A percentile compares a stretch with the other conserved stretches of the same genome.
These are phyloP conservation scores for Scaptomyza polygonia DNA, from an alignment of 2,888 invertebrate species.

Conservation along the genomic window DNA sequence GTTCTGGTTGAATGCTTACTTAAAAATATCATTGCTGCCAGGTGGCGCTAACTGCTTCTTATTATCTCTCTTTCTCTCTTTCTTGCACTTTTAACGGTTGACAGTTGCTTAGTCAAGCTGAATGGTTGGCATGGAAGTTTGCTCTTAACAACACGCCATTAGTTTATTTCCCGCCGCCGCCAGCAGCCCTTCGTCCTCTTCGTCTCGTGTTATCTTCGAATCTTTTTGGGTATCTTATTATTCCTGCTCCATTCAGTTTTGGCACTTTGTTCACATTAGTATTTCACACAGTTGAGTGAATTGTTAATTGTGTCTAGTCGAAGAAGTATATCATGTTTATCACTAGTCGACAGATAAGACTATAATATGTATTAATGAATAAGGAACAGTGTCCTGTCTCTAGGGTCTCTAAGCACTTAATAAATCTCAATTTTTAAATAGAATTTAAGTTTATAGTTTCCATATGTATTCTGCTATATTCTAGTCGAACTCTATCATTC, in stretches of 20 bases:
- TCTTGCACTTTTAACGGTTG: slow-evolving; percentile 20
- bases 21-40: slow-evolving; percentile 5
- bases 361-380: no score
- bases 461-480: no score
- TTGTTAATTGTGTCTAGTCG: slow-evolving; percentile 21
- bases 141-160: slow-evolving; percentile 32
- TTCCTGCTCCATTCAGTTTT: slow-evolving; percentile 23
- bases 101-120: slow-evolving; percentile 52
- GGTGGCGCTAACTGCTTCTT: slow-evolving; percentile 9
- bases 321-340: no score
- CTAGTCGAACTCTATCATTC: no score
- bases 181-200: background rate
- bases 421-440: no score
- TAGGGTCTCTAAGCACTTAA: no score
- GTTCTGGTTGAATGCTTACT: slow-evolving; percentile 1
- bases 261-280: slow-evolving; percentile 15
- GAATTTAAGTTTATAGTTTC: no score
- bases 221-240: slow-evolving; percentile 4
- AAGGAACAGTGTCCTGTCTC: no score
- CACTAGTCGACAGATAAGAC: no score
- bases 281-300: slow-evolving; percentile 26
- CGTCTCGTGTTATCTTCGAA: background rate
- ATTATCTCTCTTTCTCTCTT: background rate
- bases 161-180: slow-evolving; percentile 15
- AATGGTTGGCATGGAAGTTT: slow-evolving; percentile 28